These are phyloP conservation scores for Hypolimnas misippus DNA, from an alignment of 2,888 invertebrate genomes.

Conservation along the genomic window DNA sequence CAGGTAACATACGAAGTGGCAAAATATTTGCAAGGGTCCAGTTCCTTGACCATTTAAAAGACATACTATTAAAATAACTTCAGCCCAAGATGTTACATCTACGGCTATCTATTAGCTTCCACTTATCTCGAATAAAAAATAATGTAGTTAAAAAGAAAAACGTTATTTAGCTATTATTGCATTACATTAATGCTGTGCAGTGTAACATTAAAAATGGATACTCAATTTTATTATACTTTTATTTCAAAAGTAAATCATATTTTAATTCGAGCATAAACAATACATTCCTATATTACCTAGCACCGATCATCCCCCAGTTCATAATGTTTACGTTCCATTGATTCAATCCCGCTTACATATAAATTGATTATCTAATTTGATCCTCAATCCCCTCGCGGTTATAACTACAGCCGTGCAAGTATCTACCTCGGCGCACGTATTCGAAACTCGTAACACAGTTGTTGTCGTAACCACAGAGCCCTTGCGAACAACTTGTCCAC, in stretches of 20 bases:
- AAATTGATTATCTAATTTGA: conserved; percentile 36
- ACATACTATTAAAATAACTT: background rate
- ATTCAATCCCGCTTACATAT: conserved; percentile 3
- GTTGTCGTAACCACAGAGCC: conserved; percentile 53
- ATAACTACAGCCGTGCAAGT: conserved; percentile 30
- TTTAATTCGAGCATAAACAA: no score
- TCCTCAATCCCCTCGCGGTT: conserved; percentile 30
- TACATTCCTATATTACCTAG: background rate
- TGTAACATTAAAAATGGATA: no score
- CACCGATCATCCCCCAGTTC: background rate
- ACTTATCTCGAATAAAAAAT: no score
- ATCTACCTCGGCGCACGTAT: conserved; percentile 33
- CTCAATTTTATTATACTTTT: no score
- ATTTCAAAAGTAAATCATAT: no score
- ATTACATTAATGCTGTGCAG: no score
- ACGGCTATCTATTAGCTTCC: no score
- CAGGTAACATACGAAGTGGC: conserved; percentile 81
- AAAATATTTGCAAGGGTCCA: conserved; percentile 80
- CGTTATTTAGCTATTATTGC: no score
- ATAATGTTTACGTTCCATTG: conserved; percentile 4
- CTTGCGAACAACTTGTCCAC: conserved; percentile 60
- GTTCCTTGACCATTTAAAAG: conserved; percentile 73
- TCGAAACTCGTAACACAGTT: conserved; percentile 50
- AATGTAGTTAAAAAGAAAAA: no score
- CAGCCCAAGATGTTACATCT: no score